Evolutionary conservation across 2,888 invertebrate genomes (phyloP).

Genomic region (Gymnosoma rotundatum): DNA sequence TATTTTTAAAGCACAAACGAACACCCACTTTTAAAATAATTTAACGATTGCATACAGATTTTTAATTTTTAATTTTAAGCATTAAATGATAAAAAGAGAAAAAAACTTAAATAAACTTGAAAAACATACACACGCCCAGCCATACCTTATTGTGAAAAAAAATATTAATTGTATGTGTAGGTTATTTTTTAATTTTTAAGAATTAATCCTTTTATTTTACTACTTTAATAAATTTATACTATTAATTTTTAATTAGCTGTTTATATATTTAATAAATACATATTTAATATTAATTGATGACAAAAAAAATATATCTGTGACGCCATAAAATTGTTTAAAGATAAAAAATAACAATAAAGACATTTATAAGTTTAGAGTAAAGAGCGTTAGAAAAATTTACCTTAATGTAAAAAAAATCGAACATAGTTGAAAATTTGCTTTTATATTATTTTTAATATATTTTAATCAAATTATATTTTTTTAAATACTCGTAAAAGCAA

Average conservation of each 20-base stretch:
- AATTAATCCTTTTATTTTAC: conserved; percentile 24
- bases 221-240: conserved; percentile 68
- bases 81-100: not conserved
- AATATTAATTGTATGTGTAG: conserved; percentile 63
- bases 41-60: not conserved
- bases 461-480: no score
- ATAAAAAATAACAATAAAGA: no score
- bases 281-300: conserved; percentile 29
- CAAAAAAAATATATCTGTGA: no score
- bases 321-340: no score
- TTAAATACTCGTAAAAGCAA: no score
- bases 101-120: conserved; percentile 12
- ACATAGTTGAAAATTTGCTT: no score
- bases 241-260: conserved; percentile 69
- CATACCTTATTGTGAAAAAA: conserved; percentile 67
- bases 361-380: no score
- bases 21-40: conserved; percentile 46
- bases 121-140: conserved; percentile 53
- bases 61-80: not conserved
- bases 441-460: no score
- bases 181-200: conserved; percentile 55
- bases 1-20: not conserved
- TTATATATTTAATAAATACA: conserved; percentile 74
- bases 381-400: no score
- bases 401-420: no score